These are phyloP conservation scores for Mus pahari DNA, from an alignment of 2,113 vertebrate genomes.

Conservation along the genomic window DNA sequence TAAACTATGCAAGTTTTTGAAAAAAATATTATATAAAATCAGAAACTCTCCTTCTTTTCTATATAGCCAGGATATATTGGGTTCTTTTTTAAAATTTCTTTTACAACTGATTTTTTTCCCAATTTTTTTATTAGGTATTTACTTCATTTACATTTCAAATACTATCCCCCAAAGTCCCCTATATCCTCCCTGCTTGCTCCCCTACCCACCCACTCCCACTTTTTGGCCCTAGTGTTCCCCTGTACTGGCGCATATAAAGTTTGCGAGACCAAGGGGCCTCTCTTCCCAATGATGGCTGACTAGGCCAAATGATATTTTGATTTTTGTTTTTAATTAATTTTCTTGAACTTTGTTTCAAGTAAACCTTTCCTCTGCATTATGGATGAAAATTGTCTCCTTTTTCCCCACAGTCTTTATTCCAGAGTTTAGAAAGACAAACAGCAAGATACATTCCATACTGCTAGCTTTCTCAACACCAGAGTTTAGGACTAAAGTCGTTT, in stretches of 20 bases:
- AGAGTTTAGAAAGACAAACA: background rate
- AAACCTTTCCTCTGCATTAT: background rate
- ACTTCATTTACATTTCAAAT: too few relatives aligned
- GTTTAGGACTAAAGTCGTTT: background rate
- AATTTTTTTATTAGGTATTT: too few relatives aligned
- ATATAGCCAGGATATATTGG: background rate
- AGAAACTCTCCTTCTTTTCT: background rate
- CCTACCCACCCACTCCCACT: too few relatives aligned
- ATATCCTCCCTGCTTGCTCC: too few relatives aligned
- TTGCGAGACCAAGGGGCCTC: too few relatives aligned
- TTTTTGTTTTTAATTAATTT: constrained; percentile 38
- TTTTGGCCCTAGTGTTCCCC: too few relatives aligned
- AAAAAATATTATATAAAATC: constrained; percentile 28
- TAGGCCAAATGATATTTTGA: background rate
- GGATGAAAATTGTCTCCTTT: background rate
- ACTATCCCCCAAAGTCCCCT: too few relatives aligned
- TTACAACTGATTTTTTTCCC: too few relatives aligned
- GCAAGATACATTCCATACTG: background rate
- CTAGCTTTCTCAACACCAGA: background rate
- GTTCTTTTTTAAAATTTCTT: background rate
- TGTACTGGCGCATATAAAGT: too few relatives aligned
- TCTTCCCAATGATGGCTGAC: too few relatives aligned
- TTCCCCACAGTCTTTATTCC: background rate
- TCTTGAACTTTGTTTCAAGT: background rate
- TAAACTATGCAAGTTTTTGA: background rate